Percentiles rank a stretch among this genome's conserved stretches.
These are phyloP conservation scores for Procambarus virginalis DNA, from an alignment of 1,140 invertebrate species.

Conservation along the genomic window DNA sequence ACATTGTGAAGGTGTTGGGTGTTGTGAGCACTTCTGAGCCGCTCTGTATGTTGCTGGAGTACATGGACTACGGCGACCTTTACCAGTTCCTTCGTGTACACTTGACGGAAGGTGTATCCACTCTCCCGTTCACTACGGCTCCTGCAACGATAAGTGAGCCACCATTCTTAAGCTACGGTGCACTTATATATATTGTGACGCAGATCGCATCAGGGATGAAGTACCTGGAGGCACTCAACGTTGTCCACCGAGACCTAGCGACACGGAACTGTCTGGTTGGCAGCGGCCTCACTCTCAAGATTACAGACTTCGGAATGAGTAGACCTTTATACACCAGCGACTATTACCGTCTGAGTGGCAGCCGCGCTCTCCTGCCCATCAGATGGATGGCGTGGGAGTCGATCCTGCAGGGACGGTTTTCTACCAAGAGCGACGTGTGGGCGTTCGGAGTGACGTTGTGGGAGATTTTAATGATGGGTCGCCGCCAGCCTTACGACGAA, in stretches of 20 bases:
- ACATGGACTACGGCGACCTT: conserved; percentile 81
- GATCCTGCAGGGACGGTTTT: conserved; percentile 82
- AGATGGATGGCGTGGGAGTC: conserved; percentile 92
- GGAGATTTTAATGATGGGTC: conserved; percentile 90
- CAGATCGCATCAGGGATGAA: conserved; percentile 71
- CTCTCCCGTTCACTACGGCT: not conserved
- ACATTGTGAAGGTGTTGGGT: conserved; percentile 89
- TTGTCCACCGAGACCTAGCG: conserved; percentile 95
- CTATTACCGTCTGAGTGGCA: conserved; percentile 87
- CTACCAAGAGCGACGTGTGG: conserved; percentile 91
- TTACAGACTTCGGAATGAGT: conserved; percentile 92
- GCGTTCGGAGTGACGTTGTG: conserved; percentile 91
- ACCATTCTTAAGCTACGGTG: conserved; percentile 15
- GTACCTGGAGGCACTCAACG: conserved; percentile 60
- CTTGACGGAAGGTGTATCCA: conserved; percentile 68
- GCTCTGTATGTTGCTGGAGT: conserved; percentile 80
- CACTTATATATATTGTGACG: conserved; percentile 72
- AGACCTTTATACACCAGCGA: conserved; percentile 87
- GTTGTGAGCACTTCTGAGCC: conserved; percentile 87
- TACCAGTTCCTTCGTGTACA: conserved; percentile 79
- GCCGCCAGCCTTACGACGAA: conserved; percentile 86
- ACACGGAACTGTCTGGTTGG: conserved; percentile 95
- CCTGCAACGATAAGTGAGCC: not conserved
- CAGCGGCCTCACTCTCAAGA: conserved; percentile 88
- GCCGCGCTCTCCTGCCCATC: conserved; percentile 83